Conservation (phyloP, 2,113 vertebrate species). For the Sphaerodactylus townsendi region DNA sequence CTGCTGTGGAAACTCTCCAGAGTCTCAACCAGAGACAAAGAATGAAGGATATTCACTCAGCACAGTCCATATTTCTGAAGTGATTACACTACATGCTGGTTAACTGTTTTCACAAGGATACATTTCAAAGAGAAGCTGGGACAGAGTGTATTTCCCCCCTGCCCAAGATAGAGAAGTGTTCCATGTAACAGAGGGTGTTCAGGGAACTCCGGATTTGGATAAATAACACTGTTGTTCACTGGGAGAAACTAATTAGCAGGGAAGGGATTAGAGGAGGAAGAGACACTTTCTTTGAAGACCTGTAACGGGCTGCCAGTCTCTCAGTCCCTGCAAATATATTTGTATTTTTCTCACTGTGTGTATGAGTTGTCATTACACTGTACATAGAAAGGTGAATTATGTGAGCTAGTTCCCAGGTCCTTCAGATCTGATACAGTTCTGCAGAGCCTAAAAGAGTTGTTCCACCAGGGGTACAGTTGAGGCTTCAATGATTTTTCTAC, state of each 20-base stretch:
- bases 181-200: background rate
- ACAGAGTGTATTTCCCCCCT: background rate
- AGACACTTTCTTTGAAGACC: background rate
- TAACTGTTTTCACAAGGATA: conserved; percentile 26
- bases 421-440: too few relatives aligned
- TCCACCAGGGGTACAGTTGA: too few relatives aligned
- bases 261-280: background rate
- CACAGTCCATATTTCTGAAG: background rate
- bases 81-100: conserved; percentile 1
- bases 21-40: conserved; percentile 10
- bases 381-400: background rate
- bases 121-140: conserved; percentile 24
- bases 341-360: background rate
- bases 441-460: too few relatives aligned
- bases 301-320: conserved; percentile 8
- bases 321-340: background rate
- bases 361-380: background rate
- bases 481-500: too few relatives aligned
- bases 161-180: background rate
- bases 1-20: background rate
- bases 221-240: background rate
- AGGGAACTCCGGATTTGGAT: conserved; percentile 24
- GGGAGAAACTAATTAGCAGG: conserved; percentile 12
- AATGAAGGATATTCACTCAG: conserved; percentile 29
- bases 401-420: too few relatives aligned